Evolutionary conservation across 2,888 invertebrate genomes (phyloP), one percentile per base, ranked within the genome.

Genomic region (Calameuta pallipes): DNA sequence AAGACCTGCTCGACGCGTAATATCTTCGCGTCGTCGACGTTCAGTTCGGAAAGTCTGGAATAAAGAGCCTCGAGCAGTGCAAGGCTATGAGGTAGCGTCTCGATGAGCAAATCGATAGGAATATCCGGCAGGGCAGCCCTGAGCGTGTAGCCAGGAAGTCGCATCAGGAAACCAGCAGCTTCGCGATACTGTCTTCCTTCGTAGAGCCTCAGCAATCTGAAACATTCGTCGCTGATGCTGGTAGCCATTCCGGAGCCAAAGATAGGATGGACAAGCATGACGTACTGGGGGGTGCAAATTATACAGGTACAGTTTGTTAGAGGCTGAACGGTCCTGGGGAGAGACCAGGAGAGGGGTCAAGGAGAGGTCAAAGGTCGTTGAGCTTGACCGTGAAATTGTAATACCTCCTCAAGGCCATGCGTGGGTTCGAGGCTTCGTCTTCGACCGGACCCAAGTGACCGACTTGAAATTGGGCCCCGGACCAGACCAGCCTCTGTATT

Each of bases 181-280:
- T 98, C 98, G n/a, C 97, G 93, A 90, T 96, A 98, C 92, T 97
- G 97, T 37, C 96, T 93, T 12, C 97, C 97, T 90, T 98, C 98
- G 85, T 97, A 96, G 84, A 98, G 92, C 77, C 97, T 93, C 88
- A 98, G 93, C 84, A 98, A 92, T 83, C 92, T 90, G 83, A 34
- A 35, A 35, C 11, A 36, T 34, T 11, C n/a, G 15, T 35, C 34
- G 13, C 35, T 34, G n/a, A 74, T 35, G 74, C 56, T 56, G 56
- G 9, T 23, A 56, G 23, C 23, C 56, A 23, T 56, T 23, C 9
- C 9, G 9, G 56, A 56, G 56, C 56, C 56, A 56, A 23, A 56
- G 41, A 41, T 15, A 2, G 41, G 4, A 41, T 15, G 6, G 41
- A 41, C 4, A 15, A 41, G 23, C 41, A 15, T 15, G 37, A 37